These are phyloP conservation scores for Drosophila malerkotliana DNA, from an alignment of 1,140 invertebrate species.

Conservation along the genomic window DNA sequence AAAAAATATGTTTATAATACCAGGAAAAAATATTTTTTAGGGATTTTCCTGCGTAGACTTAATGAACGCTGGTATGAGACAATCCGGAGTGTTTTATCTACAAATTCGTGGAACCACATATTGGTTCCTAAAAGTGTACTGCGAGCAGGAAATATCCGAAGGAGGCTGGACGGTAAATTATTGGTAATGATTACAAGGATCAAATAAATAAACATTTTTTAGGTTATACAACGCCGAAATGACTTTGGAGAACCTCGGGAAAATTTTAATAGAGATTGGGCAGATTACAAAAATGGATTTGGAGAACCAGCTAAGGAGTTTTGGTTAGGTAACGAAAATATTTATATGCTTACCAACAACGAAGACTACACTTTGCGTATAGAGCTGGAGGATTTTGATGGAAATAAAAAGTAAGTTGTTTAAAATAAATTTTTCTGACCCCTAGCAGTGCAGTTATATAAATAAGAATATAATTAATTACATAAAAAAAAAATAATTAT, in stretches of 20 bases:
- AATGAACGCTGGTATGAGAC: conserved; percentile 91
- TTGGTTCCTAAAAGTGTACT: conserved; percentile 96
- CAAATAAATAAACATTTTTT: conserved; percentile 26
- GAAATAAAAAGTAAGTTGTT: conserved; percentile 91
- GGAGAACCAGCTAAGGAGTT: conserved; percentile 95
- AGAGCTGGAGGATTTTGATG: conserved; percentile 96
- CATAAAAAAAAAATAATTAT: too few relatives aligned
- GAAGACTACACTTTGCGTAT: conserved; percentile 95
- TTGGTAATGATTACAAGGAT: background rate
- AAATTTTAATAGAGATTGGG: conserved; percentile 97
- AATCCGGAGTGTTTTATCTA: conserved; percentile 94
- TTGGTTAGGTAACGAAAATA: conserved; percentile 97
- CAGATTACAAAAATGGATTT: conserved; percentile 98
- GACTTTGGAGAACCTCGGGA: conserved; percentile 94
- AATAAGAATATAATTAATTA: too few relatives aligned
- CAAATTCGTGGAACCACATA: conserved; percentile 95
- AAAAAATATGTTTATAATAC: background rate
- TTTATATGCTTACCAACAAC: conserved; percentile 97
- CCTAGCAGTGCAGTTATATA: too few relatives aligned
- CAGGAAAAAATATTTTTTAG: conserved; percentile 81
- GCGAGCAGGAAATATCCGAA: conserved; percentile 94
- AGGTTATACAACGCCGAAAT: conserved; percentile 95
- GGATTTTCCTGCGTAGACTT: conserved; percentile 94
- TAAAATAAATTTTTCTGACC: background rate
- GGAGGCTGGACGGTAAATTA: conserved; percentile 96